Evolutionary conservation across 1,140 invertebrate genomes (phyloP).

Genomic region (Rhagoletis zephyria): DNA sequence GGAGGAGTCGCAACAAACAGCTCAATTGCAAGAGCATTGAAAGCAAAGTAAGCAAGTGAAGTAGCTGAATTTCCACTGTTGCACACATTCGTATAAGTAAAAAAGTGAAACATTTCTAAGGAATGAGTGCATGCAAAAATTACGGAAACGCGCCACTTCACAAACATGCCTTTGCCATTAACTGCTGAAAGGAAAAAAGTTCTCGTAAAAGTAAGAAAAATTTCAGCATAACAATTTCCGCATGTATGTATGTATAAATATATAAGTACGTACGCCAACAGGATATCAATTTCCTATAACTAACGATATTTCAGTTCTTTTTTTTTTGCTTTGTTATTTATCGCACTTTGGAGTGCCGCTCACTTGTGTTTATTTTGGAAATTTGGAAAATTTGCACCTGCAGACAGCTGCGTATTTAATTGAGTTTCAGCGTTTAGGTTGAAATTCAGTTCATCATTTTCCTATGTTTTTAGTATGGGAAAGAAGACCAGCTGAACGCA

Average conservation of each 20-base stretch:
- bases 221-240: neutral
- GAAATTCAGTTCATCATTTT: conserved; percentile 4
- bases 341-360: neutral
- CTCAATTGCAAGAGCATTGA: neutral
- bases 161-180: conserved; percentile 50
- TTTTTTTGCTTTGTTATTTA: neutral
- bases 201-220: neutral
- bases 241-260: neutral
- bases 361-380: conserved; percentile 31
- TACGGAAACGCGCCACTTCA: conserved; percentile 49
- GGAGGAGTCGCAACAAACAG: neutral
- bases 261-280: neutral
- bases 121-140: conserved; percentile 16
- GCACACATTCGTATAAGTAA: neutral
- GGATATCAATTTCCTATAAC: conserved; percentile 54
- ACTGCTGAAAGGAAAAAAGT: neutral
- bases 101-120: neutral
- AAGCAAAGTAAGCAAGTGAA: neutral
- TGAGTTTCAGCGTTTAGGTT: conserved; percentile 41
- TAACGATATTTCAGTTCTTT: conserved; percentile 13
- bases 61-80: conserved; percentile 18
- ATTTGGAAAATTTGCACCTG: conserved; percentile 50
- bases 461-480: neutral
- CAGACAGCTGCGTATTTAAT: conserved; percentile 30
- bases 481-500: neutral